Evolutionary conservation across 2,888 invertebrate species (phyloP).

Genomic region (Abscondita cerata): DNA sequence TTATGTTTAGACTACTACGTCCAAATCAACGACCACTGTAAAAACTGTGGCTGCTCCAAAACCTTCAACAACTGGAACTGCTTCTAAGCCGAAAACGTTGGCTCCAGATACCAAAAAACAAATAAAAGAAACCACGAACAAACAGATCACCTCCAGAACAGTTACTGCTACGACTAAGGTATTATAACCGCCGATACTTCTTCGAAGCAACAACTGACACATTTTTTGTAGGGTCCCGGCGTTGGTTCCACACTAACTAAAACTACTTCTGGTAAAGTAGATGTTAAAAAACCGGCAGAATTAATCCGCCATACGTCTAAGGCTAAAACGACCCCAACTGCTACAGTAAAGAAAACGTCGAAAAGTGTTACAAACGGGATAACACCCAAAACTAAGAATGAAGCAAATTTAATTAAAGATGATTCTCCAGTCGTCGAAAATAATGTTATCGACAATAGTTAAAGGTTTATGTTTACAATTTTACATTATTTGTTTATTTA

Average conservation of each 20-base stretch:
- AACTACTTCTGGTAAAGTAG: conserved; percentile 46
- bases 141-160: conserved; percentile 60
- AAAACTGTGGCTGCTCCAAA: conserved; percentile 35
- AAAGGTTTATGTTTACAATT: too few relatives aligned
- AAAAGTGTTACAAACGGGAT: conserved; percentile 34
- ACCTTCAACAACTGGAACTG: conserved; percentile 34
- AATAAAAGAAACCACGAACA: conserved; percentile 74
- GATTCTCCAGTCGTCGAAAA: conserved; percentile 56
- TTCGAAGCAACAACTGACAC: not conserved
- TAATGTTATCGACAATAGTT: conserved; percentile 49
- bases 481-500: too few relatives aligned
- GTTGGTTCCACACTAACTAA: conserved; percentile 46
- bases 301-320: conserved; percentile 21
- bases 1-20: conserved; percentile 20
- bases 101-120: conserved; percentile 62
- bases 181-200: too few relatives aligned
- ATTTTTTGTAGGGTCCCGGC: conserved; percentile 34
- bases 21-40: conserved; percentile 32
- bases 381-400: conserved; percentile 34
- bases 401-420: conserved; percentile 52
- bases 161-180: not conserved
- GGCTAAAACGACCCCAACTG: conserved; percentile 20
- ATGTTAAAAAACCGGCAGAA: conserved; percentile 32
- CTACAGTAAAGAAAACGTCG: conserved; percentile 38
- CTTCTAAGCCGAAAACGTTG: conserved; percentile 42